Conservation (phyloP, 2,888 invertebrate species). For the Plagodis dolabraria region DNA sequence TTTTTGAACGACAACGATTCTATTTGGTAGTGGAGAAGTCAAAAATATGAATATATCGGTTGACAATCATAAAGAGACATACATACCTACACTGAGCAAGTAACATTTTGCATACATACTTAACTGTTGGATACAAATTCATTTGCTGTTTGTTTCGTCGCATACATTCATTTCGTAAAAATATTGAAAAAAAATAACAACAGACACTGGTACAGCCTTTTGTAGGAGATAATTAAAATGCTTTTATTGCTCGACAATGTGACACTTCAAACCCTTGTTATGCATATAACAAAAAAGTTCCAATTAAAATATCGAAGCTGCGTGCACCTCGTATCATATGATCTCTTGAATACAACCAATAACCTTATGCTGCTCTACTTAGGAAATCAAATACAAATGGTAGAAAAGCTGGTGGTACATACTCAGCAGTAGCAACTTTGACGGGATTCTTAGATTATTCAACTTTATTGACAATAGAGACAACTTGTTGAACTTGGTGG, state of each 20-base stretch:
- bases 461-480: not conserved
- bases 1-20: too few relatives aligned
- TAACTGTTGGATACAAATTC: too few relatives aligned
- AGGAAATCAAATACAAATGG: not conserved
- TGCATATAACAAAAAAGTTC: constrained; percentile 52
- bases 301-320: constrained; percentile 48
- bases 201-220: not conserved
- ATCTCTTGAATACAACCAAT: not conserved
- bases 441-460: not conserved
- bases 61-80: too few relatives aligned
- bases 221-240: constrained; percentile 18
- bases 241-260: constrained; percentile 36
- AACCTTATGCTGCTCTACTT: constrained; percentile 11
- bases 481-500: not conserved
- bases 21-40: too few relatives aligned
- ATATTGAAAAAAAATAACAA: constrained; percentile 1
- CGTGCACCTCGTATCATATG: not conserved
- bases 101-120: too few relatives aligned
- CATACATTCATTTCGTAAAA: too few relatives aligned
- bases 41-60: too few relatives aligned
- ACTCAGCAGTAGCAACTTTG: not conserved
- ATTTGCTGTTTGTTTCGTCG: too few relatives aligned
- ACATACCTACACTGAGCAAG: too few relatives aligned
- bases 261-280: constrained; percentile 41
- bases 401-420: not conserved